A percentile compares a stretch with the other conserved stretches of the same genome.
Conservation (phyloP, 2,888 invertebrate species). For the Altica lythri region DNA sequence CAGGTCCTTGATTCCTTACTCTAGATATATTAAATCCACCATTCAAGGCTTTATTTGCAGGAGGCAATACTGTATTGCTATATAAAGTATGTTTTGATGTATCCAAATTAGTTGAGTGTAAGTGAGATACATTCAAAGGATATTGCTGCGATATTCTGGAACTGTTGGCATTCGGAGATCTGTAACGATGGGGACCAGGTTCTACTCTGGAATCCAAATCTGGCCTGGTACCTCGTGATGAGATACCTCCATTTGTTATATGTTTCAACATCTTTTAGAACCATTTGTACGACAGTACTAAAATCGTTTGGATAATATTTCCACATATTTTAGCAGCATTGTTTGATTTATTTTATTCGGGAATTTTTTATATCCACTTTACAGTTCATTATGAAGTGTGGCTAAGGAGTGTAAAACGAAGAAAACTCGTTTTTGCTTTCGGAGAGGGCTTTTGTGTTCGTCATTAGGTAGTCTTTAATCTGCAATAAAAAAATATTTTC, state of each 20-base stretch:
- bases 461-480: no score
- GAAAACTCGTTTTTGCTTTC: no score
- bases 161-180: constrained; percentile 49
- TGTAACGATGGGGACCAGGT: constrained; percentile 49
- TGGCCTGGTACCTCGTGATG: constrained; percentile 57
- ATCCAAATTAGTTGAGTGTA: constrained; percentile 62
- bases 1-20: constrained; percentile 54
- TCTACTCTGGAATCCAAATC: constrained; percentile 54
- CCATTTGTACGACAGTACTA: constrained; percentile 40
- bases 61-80: constrained; percentile 57
- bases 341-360: constrained; percentile 34
- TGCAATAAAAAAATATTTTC: no score
- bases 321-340: constrained; percentile 47
- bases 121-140: constrained; percentile 73
- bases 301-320: constrained; percentile 46
- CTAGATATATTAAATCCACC: constrained; percentile 67
- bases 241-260: constrained; percentile 63
- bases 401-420: not conserved
- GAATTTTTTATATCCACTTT: constrained; percentile 39
- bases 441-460: no score
- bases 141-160: constrained; percentile 60
- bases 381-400: constrained; percentile 26
- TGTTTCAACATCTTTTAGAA: constrained; percentile 69
- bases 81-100: constrained; percentile 69
- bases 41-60: constrained; percentile 54